Base-by-base conservation (phyloP, 1,140 invertebrate genomes). In the Pseudachorutes palmiensis region DNA sequence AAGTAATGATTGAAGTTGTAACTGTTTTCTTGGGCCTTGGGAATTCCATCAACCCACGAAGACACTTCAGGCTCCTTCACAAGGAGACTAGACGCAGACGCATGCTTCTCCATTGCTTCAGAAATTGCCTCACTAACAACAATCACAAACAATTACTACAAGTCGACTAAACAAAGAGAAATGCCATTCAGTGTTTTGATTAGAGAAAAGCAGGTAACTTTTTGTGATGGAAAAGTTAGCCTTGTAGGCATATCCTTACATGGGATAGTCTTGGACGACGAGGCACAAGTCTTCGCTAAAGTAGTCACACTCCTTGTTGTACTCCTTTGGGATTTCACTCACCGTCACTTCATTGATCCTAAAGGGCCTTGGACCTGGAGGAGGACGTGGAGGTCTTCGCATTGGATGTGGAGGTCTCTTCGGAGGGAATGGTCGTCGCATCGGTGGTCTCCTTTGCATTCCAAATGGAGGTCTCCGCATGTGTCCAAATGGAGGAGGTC, bases 241-340 rank as follows among this genome's bases (percentile, higher is more conserved):
- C n/a, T n/a, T n/a, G n/a, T n/a, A n/a, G n/a, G n/a, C n/a, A 65
- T 59, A 61, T 64, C 66, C 84, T 85, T 81, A 90, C 88, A 85
- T 83, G 58, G 89, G 89, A 79, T 92, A 91, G 76, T 90, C 85
- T 14, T 83, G 80, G 55, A 84, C 82, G 70, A 87, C 83, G 32
- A 91, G 79, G 77, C 89, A 92, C 68, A 92, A 81, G 2, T 84
- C 86, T 74, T 86, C 86, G 0, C 86, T 85, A 75, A 90, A 90
- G 62, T 86, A 82, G 70, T 88, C 87, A 73, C 88, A 90, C 65
- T 83, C 80, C 49, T 77, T 72, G 24, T 70, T 65, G 28, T 64
- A 68, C 22, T 65, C 67, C 36, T 75, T 66, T 24, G 72, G 74
- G 48, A 70, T 65, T 62, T 72, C 62, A 32, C 65, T 67, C 14